Conservation (phyloP, 2,888 invertebrate species). For the Polyommatus iphigenia region DNA sequence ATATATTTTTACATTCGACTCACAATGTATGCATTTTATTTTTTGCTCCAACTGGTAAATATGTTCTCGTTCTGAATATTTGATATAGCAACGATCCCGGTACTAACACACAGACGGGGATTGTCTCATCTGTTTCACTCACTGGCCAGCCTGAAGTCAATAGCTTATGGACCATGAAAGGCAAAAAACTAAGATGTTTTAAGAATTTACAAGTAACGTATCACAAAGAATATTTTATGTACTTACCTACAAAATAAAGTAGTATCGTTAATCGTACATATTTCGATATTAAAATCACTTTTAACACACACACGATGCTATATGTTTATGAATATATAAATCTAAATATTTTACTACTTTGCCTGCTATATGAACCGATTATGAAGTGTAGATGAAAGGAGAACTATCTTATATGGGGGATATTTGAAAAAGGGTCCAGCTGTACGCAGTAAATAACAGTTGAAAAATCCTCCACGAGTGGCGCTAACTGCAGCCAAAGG, state of each 20-base stretch:
- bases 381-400: no score
- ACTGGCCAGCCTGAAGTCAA: neutral
- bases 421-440: no score
- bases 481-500: no score
- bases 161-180: neutral
- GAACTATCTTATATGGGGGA: no score
- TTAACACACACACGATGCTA: no score
- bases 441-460: no score
- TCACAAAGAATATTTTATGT: neutral
- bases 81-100: neutral
- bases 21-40: constrained; percentile 16
- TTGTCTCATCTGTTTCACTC: constrained; percentile 4
- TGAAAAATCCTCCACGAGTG: no score
- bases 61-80: constrained; percentile 16
- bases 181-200: neutral
- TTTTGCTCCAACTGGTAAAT: neutral
- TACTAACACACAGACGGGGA: neutral
- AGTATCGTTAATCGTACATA: neutral
- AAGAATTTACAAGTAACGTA: neutral
- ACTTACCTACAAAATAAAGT: neutral
- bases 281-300: neutral
- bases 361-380: no score
- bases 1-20: neutral
- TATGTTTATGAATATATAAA: no score
- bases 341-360: no score